Evolutionary conservation across 2,888 invertebrate species (phyloP), one percentile per base, ranked within the genome.

Genomic region (Tinea trinotella): DNA sequence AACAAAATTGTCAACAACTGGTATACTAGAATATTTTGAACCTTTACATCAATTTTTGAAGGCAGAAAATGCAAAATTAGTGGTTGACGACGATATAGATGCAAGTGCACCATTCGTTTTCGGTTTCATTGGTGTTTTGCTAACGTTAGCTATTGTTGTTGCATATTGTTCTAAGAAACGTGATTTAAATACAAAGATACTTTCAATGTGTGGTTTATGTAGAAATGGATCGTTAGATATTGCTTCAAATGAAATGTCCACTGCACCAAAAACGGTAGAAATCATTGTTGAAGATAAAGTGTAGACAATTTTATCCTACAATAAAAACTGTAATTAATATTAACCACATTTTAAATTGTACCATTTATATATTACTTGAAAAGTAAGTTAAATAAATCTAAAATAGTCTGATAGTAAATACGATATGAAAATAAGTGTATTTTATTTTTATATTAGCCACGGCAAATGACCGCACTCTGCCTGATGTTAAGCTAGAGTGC

Each of bases 161-260:
- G 59, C 81, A n/a, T 85, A 82, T 56, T 82, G 74, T 66, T 65
- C 76, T 17, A 85, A 76, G 59, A 83, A 80, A 61, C 68, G 73
- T 54, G 67, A 78, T 57, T 55, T 71, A 34, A 68, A 71, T 0
- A 65, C 68, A 40, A 75, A 66, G 64, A 58, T 83, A 24, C 67
- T 80, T 36, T 70, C 79, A 6, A 56, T 70, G 30, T 84, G 79
- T 57, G 81, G 84, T 56, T 62, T 84, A 18, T 80, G 72, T 59
- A 80, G 81, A 61, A 85, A 84, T 58, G 84, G 84, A 0, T 84
- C 84, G 7, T 66, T 84, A 58, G 84, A 85, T 58, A 84, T 84
- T 57, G 82, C 68, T 1, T 76, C 81, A 0, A 76, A 74, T 55
- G 83, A 83, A 59, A 60, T 68, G 53, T 66, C 77, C 1, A 12